Base-by-base conservation (phyloP, 1,140 invertebrate species). In the Eufriesea mexicana region DNA sequence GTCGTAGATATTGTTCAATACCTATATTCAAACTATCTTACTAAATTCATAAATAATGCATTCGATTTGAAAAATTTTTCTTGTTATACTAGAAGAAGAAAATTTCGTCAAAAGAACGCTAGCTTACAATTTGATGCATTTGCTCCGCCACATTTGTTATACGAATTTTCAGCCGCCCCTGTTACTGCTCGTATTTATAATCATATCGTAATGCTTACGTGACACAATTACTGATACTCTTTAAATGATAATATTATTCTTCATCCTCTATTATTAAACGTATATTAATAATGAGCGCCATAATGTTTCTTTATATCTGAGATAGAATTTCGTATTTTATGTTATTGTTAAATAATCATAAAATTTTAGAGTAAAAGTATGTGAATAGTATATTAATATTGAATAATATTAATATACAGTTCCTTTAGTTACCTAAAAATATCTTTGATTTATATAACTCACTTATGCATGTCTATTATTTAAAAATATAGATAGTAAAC, bases 141-240 rank as follows among this genome's bases (percentile, higher is more conserved):
- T 47, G 16, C 61, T 57, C 35, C 86, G 86, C 64, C 74, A 87
- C 82, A 87, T 87, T 87, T 84, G 61, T 78, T 64, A 66, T 73
- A 75, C 62, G 78, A 85, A 77, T 87, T 78, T 82, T 82, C 55
- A 80, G 49, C 12, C 57, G 20, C 18, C 61, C 64, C 54, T 35
- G 84, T 51, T 61, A 67, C 73, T 28, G 18, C 28, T 68, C 42
- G 54, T 49, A 76, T 59, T 76, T 66, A 75, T 62, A 35, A 28
- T 72, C 45, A 45, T 28, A 49, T 67, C 45, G 62, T 57, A 67
- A 67, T 47, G n/a, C 70, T 80, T 64, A 54, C 57, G 66, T 51
- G 73, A 81, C 35, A 55, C n/a, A 49, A 59, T 64, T 67, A 47
- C n/a, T 35, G 35, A 80, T 64, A 54, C n/a, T 73, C 23, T 23